Conservation (phyloP, 2,113 vertebrate species). For the Pampusana beccarii region DNA sequence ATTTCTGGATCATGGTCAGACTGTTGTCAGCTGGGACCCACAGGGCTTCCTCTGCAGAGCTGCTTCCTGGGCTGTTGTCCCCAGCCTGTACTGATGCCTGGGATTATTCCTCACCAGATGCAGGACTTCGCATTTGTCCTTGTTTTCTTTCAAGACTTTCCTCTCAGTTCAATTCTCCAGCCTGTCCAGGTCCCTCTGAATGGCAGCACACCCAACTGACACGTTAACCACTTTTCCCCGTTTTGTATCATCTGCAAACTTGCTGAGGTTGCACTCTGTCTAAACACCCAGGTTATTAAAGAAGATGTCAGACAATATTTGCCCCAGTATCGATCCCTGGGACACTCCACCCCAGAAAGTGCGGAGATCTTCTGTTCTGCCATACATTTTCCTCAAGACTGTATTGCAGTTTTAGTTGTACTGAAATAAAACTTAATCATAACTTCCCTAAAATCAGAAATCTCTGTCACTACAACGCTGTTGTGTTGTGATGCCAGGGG, state of each 20-base stretch:
- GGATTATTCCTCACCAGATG: not conserved
- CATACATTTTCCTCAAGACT: not conserved
- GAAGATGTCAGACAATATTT: not conserved
- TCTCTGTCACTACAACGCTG: not conserved
- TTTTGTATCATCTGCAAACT: not conserved
- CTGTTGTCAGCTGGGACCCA: accelerated
- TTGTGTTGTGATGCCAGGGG: not conserved
- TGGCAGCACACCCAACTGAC: not conserved
- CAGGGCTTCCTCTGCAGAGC: not conserved
- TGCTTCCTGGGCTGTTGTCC: not conserved
- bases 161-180: not conserved
- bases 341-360: not conserved
- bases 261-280: not conserved
- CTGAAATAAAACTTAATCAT: not conserved
- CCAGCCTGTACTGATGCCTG: not conserved
- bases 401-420: not conserved
- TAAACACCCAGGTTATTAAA: not conserved
- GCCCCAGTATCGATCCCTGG: not conserved
- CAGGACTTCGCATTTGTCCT: not conserved
- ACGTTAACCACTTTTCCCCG: not conserved
- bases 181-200: not conserved
- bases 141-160: not conserved
- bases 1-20: not conserved
- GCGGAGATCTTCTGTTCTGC: not conserved
- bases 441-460: not conserved